phyloP scores from a whole-genome alignment of 2,113 vertebrate genomes.

The Ceratotherium simum region DNA sequence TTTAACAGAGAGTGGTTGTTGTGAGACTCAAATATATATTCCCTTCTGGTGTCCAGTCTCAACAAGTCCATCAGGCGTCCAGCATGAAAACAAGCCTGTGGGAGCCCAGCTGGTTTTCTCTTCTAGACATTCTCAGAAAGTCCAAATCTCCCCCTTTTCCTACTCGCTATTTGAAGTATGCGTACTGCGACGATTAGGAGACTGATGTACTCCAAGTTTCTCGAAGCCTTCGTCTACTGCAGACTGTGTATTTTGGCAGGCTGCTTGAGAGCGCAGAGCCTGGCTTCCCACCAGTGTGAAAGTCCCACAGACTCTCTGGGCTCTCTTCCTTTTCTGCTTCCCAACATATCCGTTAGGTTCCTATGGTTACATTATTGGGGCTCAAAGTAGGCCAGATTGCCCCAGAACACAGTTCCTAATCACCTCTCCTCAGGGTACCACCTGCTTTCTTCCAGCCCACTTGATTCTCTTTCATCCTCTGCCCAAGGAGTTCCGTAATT shows the following conservation, averaged over 20 bases:
- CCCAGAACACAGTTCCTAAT: background rate
- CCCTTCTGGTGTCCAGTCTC: background rate
- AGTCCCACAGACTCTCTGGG: background rate
- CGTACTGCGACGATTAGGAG: background rate
- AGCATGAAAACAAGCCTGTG: fast-evolving
- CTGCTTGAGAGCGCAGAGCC: slow-evolving; percentile 37
- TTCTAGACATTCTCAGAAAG: background rate
- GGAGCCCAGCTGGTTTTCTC: background rate
- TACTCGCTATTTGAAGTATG: background rate
- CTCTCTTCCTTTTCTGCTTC: background rate
- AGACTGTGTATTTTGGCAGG: slow-evolving; percentile 69
- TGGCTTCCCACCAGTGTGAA: slow-evolving; percentile 62
- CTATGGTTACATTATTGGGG: background rate
- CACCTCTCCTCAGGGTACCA: background rate
- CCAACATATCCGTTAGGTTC: background rate
- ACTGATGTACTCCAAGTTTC: background rate
- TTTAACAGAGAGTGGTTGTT: background rate
- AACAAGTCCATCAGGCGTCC: background rate
- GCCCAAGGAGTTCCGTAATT: background rate
- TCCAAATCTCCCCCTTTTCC: fast-evolving
- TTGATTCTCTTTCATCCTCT: background rate
- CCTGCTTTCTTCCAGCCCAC: background rate
- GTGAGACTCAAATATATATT: background rate
- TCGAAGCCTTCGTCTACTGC: slow-evolving; percentile 42
- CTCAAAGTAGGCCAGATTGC: background rate